A percentile compares a stretch with the other conserved stretches of the same genome.
phyloP scores from a whole-genome alignment of 2,888 invertebrate genomes.

The Diarsia rubi region DNA sequence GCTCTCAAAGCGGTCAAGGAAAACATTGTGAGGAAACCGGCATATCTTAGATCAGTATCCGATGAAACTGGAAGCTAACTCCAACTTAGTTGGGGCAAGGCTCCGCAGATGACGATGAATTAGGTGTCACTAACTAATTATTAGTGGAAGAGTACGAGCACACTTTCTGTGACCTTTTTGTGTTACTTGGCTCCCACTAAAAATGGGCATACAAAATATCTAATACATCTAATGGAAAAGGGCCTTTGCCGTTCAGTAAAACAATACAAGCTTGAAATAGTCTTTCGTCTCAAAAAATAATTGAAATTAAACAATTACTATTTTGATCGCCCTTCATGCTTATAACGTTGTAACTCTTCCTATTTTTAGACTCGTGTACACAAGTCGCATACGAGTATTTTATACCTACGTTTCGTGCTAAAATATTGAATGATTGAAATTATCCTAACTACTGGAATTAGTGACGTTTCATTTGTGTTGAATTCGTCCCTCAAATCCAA shows the following conservation, averaged over 20 bases:
- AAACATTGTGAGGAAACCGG: too few relatives aligned
- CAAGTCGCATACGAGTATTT: background rate
- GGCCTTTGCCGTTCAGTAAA: background rate
- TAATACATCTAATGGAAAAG: background rate
- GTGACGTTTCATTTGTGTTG: background rate
- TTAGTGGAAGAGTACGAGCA: too few relatives aligned
- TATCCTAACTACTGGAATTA: too few relatives aligned
- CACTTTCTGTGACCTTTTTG: too few relatives aligned
- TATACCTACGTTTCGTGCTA: background rate
- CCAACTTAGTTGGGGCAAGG: too few relatives aligned
- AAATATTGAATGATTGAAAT: background rate
- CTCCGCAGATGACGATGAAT: too few relatives aligned
- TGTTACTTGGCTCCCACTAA: background rate
- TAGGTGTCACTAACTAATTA: too few relatives aligned
- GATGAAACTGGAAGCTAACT: too few relatives aligned
- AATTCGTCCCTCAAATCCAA: constrained; percentile 26
- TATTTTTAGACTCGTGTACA: background rate
- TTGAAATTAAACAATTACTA: background rate
- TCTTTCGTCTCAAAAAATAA: background rate
- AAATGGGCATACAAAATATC: background rate
- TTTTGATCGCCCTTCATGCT: too few relatives aligned
- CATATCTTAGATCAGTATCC: too few relatives aligned
- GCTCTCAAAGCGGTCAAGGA: too few relatives aligned
- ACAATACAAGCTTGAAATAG: background rate
- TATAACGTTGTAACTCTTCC: too few relatives aligned